These are phyloP conservation scores for Aspidoscelis tigris DNA, from an alignment of 2,113 vertebrate species.

Conservation along the genomic window DNA sequence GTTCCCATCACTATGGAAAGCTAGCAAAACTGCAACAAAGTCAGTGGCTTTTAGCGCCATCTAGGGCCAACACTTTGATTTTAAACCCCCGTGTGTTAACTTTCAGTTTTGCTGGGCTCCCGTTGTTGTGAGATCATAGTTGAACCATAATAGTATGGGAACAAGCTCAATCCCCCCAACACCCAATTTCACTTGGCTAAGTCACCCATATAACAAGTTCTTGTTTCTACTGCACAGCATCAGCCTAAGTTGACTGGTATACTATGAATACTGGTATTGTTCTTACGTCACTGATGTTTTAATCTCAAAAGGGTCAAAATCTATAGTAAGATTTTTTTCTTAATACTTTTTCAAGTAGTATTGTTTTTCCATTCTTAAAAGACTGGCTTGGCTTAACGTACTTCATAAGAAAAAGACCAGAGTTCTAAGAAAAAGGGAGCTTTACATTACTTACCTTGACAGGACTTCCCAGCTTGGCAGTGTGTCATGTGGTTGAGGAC, in stretches of 20 bases:
- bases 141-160: too few relatives aligned
- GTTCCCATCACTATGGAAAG: too few relatives aligned
- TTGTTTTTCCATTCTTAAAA: neutral
- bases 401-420: neutral
- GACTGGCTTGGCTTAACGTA: neutral
- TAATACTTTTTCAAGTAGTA: neutral
- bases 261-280: neutral
- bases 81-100: too few relatives aligned
- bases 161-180: too few relatives aligned
- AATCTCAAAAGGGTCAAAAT: neutral
- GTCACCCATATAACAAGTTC: neutral
- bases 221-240: neutral
- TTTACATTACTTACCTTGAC: conserved; percentile 88
- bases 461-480: conserved; percentile 98
- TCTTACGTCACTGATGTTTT: neutral
- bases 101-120: too few relatives aligned
- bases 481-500: conserved; percentile 99
- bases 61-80: too few relatives aligned
- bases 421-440: neutral
- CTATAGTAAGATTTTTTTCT: neutral
- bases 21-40: too few relatives aligned
- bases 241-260: neutral
- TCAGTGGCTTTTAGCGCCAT: too few relatives aligned
- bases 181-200: neutral
- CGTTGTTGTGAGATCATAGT: too few relatives aligned